These are phyloP conservation scores for Miichthys miiuy DNA, from an alignment of 2,797 vertebrate genomes.

Conservation along the genomic window DNA sequence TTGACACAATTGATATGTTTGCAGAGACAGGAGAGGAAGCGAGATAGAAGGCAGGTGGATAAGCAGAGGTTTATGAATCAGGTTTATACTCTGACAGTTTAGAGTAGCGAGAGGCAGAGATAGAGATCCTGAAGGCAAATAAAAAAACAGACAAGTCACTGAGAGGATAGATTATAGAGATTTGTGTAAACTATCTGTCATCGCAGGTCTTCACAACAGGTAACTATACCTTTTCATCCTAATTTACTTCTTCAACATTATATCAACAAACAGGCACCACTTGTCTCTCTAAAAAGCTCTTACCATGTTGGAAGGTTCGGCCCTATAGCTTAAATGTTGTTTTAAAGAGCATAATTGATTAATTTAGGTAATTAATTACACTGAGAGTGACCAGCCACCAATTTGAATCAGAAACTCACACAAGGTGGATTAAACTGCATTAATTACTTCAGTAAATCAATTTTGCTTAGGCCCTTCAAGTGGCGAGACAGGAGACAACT, in stretches of 20 bases:
- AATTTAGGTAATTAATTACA: conserved; percentile 74
- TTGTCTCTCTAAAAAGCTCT: background rate
- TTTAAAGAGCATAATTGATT: conserved; percentile 71
- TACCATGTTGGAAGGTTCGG: conserved; percentile 25
- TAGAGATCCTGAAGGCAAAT: conserved; percentile 59
- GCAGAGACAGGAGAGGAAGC: conserved; percentile 71
- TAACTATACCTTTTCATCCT: conserved; percentile 66
- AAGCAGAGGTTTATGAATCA: conserved; percentile 78
- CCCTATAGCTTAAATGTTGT: conserved; percentile 37
- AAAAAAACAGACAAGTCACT: conserved; percentile 50
- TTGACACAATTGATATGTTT: conserved; percentile 87
- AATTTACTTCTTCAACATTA: conserved; percentile 33
- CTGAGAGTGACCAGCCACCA: conserved; percentile 57
- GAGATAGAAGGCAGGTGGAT: conserved; percentile 70
- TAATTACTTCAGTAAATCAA: conserved; percentile 81
- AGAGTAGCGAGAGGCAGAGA: conserved; percentile 58
- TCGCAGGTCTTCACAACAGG: conserved; percentile 64
- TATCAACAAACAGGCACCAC: conserved; percentile 17
- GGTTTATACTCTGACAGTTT: conserved; percentile 62
- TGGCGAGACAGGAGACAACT: conserved; percentile 66
- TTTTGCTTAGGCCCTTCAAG: conserved; percentile 66
- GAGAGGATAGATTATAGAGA: conserved; percentile 48
- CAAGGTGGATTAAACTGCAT: conserved; percentile 75
- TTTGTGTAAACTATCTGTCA: conserved; percentile 55
- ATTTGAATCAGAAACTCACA: conserved; percentile 69